Evolutionary conservation across 2,888 invertebrate genomes (phyloP).

Genomic region (Amphipoea lucens): DNA sequence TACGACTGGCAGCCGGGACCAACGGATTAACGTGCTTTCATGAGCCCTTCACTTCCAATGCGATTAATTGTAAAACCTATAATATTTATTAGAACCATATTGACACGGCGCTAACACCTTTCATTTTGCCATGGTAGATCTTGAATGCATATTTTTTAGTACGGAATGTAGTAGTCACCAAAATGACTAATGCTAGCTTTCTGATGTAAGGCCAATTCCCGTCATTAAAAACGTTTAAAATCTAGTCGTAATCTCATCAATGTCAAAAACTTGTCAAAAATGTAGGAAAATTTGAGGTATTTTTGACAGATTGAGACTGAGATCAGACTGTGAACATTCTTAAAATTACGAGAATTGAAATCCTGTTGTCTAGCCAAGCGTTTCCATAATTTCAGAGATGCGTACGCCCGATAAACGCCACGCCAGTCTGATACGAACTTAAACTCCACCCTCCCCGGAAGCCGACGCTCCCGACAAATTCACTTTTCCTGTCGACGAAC

Average conservation of each 20-base stretch:
- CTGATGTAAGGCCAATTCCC: too few species aligned
- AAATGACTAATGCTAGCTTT: not conserved
- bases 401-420: conserved; percentile 13
- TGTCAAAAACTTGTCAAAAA: not conserved
- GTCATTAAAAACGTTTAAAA: not conserved
- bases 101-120: not conserved
- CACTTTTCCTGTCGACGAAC: conserved; percentile 80
- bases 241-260: not conserved
- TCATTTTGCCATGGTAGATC: too few species aligned
- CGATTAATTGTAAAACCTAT: not conserved
- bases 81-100: not conserved
- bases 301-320: not conserved
- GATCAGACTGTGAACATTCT: not conserved
- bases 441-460: conserved; percentile 58
- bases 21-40: not conserved
- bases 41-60: not conserved
- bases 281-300: not conserved
- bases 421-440: conserved; percentile 29
- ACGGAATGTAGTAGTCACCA: not conserved
- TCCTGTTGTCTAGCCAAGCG: not conserved
- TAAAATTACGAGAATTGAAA: not conserved
- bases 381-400: conserved; percentile 31
- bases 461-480: conserved; percentile 76
- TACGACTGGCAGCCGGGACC: not conserved
- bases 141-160: not conserved